Evolutionary conservation across 2,888 invertebrate genomes (phyloP).

Genomic region (Acleris cristana): DNA sequence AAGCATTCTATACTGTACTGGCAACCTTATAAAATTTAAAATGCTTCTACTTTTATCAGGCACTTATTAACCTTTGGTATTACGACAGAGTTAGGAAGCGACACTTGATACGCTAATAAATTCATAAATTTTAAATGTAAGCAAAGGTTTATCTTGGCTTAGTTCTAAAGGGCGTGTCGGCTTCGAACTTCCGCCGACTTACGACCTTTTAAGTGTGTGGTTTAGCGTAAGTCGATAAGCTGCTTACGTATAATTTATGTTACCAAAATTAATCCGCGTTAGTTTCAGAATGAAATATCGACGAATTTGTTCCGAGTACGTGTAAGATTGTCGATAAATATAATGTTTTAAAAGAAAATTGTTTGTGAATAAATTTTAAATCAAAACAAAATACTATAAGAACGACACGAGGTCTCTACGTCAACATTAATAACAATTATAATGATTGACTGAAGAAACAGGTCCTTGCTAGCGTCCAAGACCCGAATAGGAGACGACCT

Average conservation of each 20-base stretch:
- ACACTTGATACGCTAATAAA: constrained; percentile 9
- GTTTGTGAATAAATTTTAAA: too few species aligned
- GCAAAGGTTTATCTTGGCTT: constrained; percentile 3
- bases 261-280: constrained; percentile 13
- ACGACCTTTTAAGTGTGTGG: not conserved
- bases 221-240: constrained; percentile 17
- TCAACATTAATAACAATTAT: too few species aligned
- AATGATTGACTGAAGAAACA: too few species aligned
- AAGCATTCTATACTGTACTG: too few species aligned
- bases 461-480: too few species aligned
- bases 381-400: too few species aligned
- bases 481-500: too few species aligned
- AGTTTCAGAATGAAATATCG: constrained; percentile 14
- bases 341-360: not conserved
- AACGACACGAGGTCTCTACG: not conserved
- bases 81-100: not conserved
- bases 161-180: not conserved
- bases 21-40: too few species aligned
- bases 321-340: not conserved
- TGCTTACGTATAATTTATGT: constrained; percentile 16
- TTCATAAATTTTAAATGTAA: constrained; percentile 23
- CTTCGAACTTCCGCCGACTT: not conserved
- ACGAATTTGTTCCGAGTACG: not conserved
- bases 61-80: too few species aligned
- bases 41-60: too few species aligned